phyloP scores from a whole-genome alignment of 2,113 vertebrate genomes.

The Drymodes brunneopygia region DNA sequence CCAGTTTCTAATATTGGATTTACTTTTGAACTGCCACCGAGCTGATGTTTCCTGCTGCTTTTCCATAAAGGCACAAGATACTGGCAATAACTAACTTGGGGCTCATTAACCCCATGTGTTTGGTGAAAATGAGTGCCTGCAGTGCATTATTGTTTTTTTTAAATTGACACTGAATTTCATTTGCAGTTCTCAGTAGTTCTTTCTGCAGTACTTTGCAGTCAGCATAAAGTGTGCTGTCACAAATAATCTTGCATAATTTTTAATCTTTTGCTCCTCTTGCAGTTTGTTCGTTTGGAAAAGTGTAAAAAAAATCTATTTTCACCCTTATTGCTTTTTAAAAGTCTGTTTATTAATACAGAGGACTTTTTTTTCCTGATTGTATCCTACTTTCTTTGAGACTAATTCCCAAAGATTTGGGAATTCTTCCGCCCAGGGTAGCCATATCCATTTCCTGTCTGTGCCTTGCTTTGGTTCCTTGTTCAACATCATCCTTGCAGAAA shows the following conservation, averaged over 20 bases:
- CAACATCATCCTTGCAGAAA: not conserved
- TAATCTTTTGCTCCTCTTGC: not conserved
- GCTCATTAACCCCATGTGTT: not conserved
- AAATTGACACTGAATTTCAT: not conserved
- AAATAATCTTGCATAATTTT: conserved; percentile 20
- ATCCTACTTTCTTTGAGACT: not conserved
- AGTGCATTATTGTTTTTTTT: not conserved
- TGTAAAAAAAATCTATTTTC: not conserved
- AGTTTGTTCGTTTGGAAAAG: not conserved
- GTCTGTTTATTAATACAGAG: not conserved
- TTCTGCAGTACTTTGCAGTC: conserved; percentile 1
- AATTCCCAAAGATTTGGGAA: not conserved
- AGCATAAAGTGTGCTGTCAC: not conserved
- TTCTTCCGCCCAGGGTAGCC: not conserved
- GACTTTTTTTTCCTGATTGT: not conserved
- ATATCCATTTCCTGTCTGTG: not conserved
- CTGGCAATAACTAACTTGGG: not conserved
- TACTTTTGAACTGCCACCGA: not conserved
- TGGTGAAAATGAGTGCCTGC: not conserved
- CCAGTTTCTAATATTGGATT: not conserved
- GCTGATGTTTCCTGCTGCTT: not conserved
- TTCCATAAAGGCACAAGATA: not conserved
- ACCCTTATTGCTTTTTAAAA: not conserved
- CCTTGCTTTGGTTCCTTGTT: not conserved
- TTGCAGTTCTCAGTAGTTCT: not conserved